Evolutionary conservation across 1,140 invertebrate genomes (phyloP).

Genomic region (Drosophila nasuta): DNA sequence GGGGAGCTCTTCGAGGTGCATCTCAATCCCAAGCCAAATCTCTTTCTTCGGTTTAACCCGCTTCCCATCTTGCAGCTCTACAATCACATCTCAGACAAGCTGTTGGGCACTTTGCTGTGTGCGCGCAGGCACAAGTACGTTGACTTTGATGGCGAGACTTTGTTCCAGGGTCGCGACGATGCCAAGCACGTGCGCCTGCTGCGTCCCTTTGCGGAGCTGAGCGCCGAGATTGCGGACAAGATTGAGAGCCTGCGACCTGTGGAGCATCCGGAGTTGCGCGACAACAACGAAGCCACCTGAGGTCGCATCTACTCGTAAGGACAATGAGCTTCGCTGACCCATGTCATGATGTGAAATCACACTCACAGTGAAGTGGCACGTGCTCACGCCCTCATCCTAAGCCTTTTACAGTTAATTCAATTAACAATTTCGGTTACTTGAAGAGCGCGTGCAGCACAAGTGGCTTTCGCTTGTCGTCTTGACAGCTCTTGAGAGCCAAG

Average conservation of each 20-base stretch:
- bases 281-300: slow-evolving; percentile 22
- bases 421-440: slow-evolving; percentile 48
- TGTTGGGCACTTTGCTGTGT: slow-evolving; percentile 60
- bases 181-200: slow-evolving; percentile 30
- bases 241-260: slow-evolving; percentile 44
- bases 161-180: slow-evolving; percentile 69
- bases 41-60: neutral
- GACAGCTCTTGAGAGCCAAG: neutral
- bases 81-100: slow-evolving; percentile 65
- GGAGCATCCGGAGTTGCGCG: slow-evolving; percentile 32
- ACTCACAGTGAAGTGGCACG: slow-evolving; percentile 31
- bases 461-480: slow-evolving; percentile 4
- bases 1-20: slow-evolving; percentile 54
- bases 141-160: slow-evolving; percentile 58
- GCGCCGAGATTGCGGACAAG: slow-evolving; percentile 51
- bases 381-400: slow-evolving; percentile 34
- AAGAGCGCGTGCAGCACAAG: slow-evolving; percentile 11
- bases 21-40: neutral
- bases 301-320: neutral
- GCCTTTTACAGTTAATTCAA: slow-evolving; percentile 71
- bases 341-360: slow-evolving; percentile 32
- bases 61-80: slow-evolving; percentile 30
- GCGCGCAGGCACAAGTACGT: slow-evolving; percentile 60
- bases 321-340: slow-evolving; percentile 41
- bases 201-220: slow-evolving; percentile 44